Percentiles rank a stretch among this genome's conserved stretches.
Evolutionary conservation across 92 coral and sea anemone species (phyloP).

Genomic region (Epizoanthus ramosus): DNA sequence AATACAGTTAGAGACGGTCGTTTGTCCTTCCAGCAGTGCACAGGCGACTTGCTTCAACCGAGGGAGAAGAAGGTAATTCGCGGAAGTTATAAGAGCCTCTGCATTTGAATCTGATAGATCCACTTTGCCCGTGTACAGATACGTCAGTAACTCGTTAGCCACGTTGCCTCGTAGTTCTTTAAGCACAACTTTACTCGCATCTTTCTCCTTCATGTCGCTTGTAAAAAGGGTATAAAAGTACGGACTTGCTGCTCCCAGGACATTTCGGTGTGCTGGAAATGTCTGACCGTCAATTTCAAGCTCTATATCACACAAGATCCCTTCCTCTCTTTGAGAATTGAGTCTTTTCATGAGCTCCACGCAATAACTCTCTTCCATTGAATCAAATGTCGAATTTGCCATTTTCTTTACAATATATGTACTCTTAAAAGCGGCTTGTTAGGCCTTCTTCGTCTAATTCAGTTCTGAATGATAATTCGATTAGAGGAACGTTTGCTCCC

Average conservation of each 20-base stretch:
- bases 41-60: slow-evolving; percentile 79
- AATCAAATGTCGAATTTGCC: neutral
- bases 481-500: too few species aligned
- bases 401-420: neutral
- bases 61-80: slow-evolving; percentile 79
- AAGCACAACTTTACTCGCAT: slow-evolving; percentile 55
- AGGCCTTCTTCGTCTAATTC: neutral
- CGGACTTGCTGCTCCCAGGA: slow-evolving; percentile 70
- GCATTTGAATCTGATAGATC: slow-evolving; percentile 72
- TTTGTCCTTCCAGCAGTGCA: slow-evolving; percentile 70
- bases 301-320: slow-evolving; percentile 62
- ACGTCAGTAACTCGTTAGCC: slow-evolving; percentile 58
- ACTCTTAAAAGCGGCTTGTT: neutral
- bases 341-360: slow-evolving; percentile 3
- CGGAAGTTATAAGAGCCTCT: slow-evolving; percentile 80
- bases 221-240: slow-evolving; percentile 76
- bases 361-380: slow-evolving; percentile 5
- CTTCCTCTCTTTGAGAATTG: slow-evolving; percentile 49
- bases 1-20: slow-evolving; percentile 75
- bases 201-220: slow-evolving; percentile 75
- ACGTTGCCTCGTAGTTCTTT: slow-evolving; percentile 58
- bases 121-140: slow-evolving; percentile 83
- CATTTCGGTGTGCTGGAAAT: slow-evolving; percentile 72
- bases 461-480: too few species aligned
- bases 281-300: slow-evolving; percentile 67